phyloP scores from a whole-genome alignment of 2,113 vertebrate genomes.

The Rhegmatorhina hoffmannsi region DNA sequence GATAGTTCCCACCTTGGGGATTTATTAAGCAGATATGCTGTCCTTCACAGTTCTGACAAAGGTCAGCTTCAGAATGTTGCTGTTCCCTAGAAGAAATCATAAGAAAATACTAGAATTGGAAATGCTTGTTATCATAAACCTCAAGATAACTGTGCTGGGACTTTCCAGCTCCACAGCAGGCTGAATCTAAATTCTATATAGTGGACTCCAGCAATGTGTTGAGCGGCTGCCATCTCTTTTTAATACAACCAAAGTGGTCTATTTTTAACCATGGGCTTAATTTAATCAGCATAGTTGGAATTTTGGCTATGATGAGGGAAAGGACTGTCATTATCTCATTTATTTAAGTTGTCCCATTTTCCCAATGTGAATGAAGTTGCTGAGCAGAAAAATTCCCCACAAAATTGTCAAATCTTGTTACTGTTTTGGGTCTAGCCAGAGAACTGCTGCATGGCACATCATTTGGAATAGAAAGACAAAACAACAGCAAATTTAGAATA shows the following conservation, averaged over 20 bases:
- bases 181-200: background rate
- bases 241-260: conserved; percentile 22
- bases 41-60: conserved; percentile 41
- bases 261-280: conserved; percentile 24
- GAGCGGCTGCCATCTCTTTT: background rate
- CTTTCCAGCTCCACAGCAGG: background rate
- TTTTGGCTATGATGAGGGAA: background rate
- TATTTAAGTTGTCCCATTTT: background rate
- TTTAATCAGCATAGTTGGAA: conserved; percentile 16
- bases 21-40: conserved; percentile 51
- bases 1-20: conserved; percentile 21
- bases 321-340: background rate
- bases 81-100: background rate
- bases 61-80: background rate
- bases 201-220: background rate
- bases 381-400: background rate
- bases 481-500: background rate
- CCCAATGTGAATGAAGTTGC: background rate
- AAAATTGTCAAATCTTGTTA: background rate
- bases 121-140: background rate
- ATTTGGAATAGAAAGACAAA: background rate
- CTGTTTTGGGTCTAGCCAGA: background rate
- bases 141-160: background rate
- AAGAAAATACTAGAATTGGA: background rate
- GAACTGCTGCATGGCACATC: background rate